Conservation (phyloP, 1,140 invertebrate species). For the Diplogasteroides magnus region DNA sequence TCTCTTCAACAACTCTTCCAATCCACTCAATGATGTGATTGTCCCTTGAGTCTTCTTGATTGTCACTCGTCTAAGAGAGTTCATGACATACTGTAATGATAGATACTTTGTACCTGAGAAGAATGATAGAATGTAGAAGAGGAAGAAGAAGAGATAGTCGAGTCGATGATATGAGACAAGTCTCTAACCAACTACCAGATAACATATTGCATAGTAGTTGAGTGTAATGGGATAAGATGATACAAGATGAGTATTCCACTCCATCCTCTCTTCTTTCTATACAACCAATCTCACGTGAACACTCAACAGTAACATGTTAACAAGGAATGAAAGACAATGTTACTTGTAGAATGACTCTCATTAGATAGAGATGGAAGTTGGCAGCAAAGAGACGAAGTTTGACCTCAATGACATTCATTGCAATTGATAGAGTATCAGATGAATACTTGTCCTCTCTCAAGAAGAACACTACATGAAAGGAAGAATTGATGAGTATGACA, state of each 20-base stretch:
- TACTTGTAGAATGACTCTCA: background rate
- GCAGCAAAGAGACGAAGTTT: background rate
- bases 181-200: no score
- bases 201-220: no score
- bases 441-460: background rate
- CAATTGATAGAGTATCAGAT: no score
- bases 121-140: background rate
- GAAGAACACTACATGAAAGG: background rate
- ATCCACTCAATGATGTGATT: background rate
- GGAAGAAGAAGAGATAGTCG: background rate
- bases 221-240: no score
- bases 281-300: constrained; percentile 6
- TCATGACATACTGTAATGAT: no score
- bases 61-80: background rate
- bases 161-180: background rate
- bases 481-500: background rate
- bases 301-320: no score
- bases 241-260: no score
- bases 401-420: no score
- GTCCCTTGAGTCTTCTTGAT: background rate
- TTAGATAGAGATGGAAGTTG: background rate
- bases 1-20: background rate
- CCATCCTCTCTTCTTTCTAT: no score
- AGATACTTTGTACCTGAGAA: no score
- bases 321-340: background rate